These are phyloP conservation scores for Caenorhabditis remanei DNA, from an alignment of 1,140 invertebrate species.

Conservation along the genomic window DNA sequence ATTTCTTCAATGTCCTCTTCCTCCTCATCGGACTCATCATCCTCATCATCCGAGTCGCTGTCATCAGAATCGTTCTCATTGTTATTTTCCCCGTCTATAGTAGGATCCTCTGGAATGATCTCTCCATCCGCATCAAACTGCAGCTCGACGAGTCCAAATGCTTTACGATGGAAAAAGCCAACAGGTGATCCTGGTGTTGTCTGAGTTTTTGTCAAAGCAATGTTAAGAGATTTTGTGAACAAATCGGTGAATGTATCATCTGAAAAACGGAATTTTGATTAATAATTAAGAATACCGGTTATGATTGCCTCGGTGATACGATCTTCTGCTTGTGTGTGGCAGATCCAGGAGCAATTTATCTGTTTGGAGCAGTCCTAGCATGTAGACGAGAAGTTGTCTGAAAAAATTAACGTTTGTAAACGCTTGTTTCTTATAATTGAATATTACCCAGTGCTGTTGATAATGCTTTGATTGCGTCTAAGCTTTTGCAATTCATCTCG, in stretches of 20 bases:
- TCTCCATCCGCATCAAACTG: too few relatives aligned
- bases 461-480: too few relatives aligned
- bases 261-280: background rate
- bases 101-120: too few relatives aligned
- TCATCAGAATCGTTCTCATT: background rate
- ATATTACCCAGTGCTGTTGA: background rate
- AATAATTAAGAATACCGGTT: too few relatives aligned
- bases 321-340: background rate
- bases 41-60: background rate
- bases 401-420: too few relatives aligned
- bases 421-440: background rate
- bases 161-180: too few relatives aligned
- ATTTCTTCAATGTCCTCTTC: background rate
- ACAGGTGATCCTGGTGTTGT: too few relatives aligned
- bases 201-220: background rate
- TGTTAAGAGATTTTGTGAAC: background rate
- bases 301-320: too few relatives aligned
- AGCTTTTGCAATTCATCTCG: too few relatives aligned
- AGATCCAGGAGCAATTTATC: background rate
- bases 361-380: background rate
- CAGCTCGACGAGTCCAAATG: too few relatives aligned
- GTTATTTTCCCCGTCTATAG: background rate
- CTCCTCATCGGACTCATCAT: background rate
- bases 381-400: conserved; percentile 3
- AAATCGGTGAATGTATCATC: background rate